Percentiles rank a stretch among this genome's conserved stretches.
Conservation (phyloP, 2,113 vertebrate genomes). For the Accipiter virgatus region DNA sequence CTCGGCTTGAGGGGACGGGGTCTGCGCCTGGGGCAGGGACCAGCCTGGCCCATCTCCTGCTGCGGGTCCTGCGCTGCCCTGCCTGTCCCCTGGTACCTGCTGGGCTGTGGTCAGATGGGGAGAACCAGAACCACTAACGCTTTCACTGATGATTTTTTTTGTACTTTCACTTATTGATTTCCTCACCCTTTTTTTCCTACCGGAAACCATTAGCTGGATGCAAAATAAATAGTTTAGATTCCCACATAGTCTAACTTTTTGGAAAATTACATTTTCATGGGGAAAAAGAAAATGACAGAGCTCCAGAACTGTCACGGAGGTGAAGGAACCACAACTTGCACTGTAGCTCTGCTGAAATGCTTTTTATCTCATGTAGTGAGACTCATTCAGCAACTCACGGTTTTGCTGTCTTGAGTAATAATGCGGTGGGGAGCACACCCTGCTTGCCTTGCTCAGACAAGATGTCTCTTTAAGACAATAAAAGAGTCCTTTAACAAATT, state of each 20-base stretch:
- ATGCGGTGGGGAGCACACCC: not conserved
- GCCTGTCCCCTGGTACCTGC: not conserved
- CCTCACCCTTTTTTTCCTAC: not conserved
- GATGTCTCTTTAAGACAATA: not conserved
- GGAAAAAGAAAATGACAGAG: not conserved
- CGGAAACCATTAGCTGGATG: not conserved
- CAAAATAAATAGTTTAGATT: not conserved
- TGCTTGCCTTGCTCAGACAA: not conserved
- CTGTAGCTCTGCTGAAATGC: not conserved
- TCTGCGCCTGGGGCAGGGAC: fast-evolving
- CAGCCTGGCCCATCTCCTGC: no score
- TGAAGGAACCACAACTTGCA: not conserved
- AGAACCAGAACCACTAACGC: not conserved
- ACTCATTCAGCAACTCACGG: not conserved
- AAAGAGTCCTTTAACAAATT: not conserved
- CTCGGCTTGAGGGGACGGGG: fast-evolving
- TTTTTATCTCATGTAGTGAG: not conserved
- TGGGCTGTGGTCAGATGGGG: not conserved
- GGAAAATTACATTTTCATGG: not conserved
- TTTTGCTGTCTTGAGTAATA: not conserved
- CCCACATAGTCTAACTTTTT: not conserved
- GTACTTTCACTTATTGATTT: not conserved
- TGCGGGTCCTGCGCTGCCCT: not conserved
- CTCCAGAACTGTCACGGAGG: not conserved
- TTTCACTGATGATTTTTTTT: not conserved